Percentiles rank a stretch among this genome's conserved stretches.
Conservation (phyloP, 1,140 invertebrate species). For the Rhagoletis zephyria region DNA sequence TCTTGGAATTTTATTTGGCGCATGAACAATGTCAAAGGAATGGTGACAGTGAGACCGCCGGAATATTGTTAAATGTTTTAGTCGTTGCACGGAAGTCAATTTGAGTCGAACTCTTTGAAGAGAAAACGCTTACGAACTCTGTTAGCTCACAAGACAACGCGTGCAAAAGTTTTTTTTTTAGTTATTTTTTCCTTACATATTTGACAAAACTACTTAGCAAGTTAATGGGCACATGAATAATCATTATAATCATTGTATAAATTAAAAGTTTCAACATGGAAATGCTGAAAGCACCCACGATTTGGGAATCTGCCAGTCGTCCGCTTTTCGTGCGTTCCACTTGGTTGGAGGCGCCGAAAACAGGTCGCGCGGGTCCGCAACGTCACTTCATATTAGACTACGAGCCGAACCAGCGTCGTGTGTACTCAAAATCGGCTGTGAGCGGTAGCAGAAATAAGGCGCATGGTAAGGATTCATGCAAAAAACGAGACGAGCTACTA, state of each 20-base stretch:
- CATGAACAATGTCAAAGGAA: neutral
- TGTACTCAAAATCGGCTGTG: neutral
- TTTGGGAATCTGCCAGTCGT: constrained; percentile 71
- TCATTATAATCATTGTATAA: constrained; percentile 36
- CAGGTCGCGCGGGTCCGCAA: constrained; percentile 60
- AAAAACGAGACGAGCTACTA: too few species aligned
- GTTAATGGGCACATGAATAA: constrained; percentile 15
- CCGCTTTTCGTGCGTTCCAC: constrained; percentile 71
- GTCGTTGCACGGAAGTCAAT: constrained; percentile 46
- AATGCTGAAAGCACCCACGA: constrained; percentile 61
- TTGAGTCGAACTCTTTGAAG: neutral
- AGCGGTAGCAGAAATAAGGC: constrained; percentile 16
- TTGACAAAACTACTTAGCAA: neutral
- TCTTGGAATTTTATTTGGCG: constrained; percentile 26
- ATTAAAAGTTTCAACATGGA: constrained; percentile 15
- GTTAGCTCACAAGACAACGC: neutral
- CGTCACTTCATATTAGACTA: constrained; percentile 71
- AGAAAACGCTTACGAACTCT: neutral
- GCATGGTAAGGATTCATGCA: neutral
- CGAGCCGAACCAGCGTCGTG: constrained; percentile 59
- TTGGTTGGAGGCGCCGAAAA: constrained; percentile 65
- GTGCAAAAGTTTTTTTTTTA: neutral
- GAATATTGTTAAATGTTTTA: constrained; percentile 13
- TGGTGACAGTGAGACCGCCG: neutral
- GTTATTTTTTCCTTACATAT: neutral